Evolutionary conservation across 2,113 vertebrate species (phyloP).

Genomic region (Pardalotus punctatus): DNA sequence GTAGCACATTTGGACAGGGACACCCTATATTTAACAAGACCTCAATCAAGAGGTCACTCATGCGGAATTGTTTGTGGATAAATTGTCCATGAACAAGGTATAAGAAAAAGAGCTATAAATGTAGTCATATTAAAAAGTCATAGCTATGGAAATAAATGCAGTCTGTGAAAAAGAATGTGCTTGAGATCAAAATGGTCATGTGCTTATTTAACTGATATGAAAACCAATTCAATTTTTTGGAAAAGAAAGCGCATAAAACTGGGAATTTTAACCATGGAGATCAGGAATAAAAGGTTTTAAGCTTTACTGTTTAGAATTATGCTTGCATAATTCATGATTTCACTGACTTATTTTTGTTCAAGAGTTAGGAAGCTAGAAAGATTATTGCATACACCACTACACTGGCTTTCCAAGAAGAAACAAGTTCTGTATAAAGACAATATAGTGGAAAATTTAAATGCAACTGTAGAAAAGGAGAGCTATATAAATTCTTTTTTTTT

Average conservation of each 20-base stretch:
- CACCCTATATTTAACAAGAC: background rate
- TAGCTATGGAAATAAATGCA: background rate
- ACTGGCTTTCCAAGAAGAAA: conserved; percentile 4
- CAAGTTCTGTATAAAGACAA: background rate
- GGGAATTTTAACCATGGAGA: background rate
- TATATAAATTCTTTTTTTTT: background rate
- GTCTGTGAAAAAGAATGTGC: background rate
- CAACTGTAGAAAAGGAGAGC: background rate
- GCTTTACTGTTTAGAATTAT: background rate
- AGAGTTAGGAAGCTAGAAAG: background rate
- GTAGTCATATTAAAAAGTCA: background rate
- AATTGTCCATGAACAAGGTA: background rate
- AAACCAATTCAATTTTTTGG: background rate
- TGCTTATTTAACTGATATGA: background rate
- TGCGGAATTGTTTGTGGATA: background rate
- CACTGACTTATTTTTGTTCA: background rate
- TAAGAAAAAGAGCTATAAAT: background rate
- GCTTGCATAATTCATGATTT: background rate
- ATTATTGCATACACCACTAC: background rate
- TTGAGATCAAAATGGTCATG: background rate
- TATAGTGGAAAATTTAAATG: background rate
- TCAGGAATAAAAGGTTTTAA: background rate
- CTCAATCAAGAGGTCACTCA: background rate
- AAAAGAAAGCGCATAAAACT: background rate
- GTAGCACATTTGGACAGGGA: background rate